phyloP scores from a whole-genome alignment of 2,113 vertebrate genomes.

The Zosterops japonicus region DNA sequence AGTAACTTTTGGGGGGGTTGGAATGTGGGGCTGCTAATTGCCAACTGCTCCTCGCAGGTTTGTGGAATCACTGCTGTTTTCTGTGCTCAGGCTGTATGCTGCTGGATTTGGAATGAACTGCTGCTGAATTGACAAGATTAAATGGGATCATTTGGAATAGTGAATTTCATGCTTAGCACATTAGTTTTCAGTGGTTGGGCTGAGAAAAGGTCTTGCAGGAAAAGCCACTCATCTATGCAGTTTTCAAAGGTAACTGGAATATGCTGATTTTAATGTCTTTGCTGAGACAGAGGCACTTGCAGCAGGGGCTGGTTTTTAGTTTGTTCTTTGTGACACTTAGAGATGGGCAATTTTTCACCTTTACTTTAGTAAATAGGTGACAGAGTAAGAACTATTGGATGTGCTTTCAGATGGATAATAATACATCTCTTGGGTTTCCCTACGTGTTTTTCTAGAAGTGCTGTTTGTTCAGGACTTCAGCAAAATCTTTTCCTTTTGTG shows the following conservation, averaged over 20 bases:
- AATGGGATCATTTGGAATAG: slow-evolving; percentile 21
- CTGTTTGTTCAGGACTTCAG: background rate
- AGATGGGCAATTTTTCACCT: background rate
- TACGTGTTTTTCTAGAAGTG: background rate
- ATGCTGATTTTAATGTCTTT: background rate
- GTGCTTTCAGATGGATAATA: background rate
- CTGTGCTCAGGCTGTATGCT: background rate
- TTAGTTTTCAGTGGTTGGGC: background rate
- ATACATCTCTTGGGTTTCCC: background rate
- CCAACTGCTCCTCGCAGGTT: background rate
- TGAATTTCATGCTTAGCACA: slow-evolving; percentile 18
- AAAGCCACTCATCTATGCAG: background rate
- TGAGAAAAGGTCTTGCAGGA: background rate
- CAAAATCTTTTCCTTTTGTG: background rate
- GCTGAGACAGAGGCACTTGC: background rate
- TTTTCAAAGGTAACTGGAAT: background rate
- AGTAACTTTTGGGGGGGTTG: background rate
- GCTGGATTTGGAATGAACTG: slow-evolving; percentile 9
- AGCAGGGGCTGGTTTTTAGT: background rate
- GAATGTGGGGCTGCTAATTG: background rate
- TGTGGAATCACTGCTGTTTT: background rate
- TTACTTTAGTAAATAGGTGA: background rate
- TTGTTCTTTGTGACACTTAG: background rate
- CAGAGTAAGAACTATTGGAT: background rate
- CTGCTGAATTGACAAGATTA: slow-evolving; percentile 49